Percentiles rank a stretch among this genome's conserved stretches.
phyloP scores from a whole-genome alignment of 2,113 vertebrate genomes.

The Larimichthys polyactis region DNA sequence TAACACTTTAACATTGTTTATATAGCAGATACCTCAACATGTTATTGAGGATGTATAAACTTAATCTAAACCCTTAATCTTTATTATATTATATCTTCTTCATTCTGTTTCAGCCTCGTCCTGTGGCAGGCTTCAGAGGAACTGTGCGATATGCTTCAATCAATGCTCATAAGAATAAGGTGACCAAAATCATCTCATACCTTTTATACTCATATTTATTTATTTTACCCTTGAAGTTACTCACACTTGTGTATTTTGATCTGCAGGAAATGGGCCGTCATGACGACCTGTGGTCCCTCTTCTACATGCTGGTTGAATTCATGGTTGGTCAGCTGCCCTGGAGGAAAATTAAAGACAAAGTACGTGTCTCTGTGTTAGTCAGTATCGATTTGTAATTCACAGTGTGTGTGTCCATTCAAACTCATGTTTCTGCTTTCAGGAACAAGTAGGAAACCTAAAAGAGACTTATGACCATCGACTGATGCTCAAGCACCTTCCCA shows the following conservation, averaged over 20 bases:
- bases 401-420: background rate
- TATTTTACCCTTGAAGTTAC: background rate
- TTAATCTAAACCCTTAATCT: background rate
- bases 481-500: slow-evolving; percentile 97
- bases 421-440: slow-evolving; percentile 78
- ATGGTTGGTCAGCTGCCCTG: slow-evolving; percentile 96
- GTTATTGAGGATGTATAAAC: background rate
- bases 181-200: slow-evolving; percentile 59
- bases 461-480: slow-evolving; percentile 95
- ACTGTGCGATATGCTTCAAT: slow-evolving; percentile 97
- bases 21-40: no score
- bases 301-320: slow-evolving; percentile 99
- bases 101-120: slow-evolving; percentile 87
- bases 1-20: no score
- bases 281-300: slow-evolving; percentile 98
- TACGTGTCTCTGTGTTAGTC: slow-evolving; percentile 65
- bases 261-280: slow-evolving; percentile 98
- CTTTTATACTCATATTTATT: no score
- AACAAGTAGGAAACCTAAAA: slow-evolving; percentile 98
- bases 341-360: slow-evolving; percentile 99
- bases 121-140: slow-evolving; percentile 96
- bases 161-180: slow-evolving; percentile 97
- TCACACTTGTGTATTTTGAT: slow-evolving; percentile 4
- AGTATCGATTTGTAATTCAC: background rate
- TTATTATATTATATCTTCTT: background rate